These are phyloP conservation scores for Pagetopsis macropterus DNA, from an alignment of 2,797 vertebrate genomes.

Conservation along the genomic window DNA sequence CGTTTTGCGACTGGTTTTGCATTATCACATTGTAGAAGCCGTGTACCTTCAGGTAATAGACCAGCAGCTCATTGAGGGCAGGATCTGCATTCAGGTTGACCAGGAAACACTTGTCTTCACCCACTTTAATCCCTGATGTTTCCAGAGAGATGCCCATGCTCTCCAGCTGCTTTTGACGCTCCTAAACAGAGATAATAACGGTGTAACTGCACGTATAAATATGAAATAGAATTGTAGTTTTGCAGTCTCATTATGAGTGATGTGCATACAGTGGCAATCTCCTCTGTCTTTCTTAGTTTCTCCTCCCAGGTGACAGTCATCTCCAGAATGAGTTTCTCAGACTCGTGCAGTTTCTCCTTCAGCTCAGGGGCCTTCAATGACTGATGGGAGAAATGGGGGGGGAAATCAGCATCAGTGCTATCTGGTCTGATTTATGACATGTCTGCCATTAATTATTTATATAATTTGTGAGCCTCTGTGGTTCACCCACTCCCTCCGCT, in stretches of 20 bases:
- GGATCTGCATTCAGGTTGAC: slow-evolving; percentile 98
- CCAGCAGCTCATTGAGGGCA: slow-evolving; percentile 95
- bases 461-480: not conserved
- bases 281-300: slow-evolving; percentile 97
- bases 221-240: not conserved
- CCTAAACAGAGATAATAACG: slow-evolving; percentile 80
- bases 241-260: slow-evolving; percentile 9
- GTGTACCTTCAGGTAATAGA: slow-evolving; percentile 97
- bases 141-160: slow-evolving; percentile 99
- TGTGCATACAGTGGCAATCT: slow-evolving; percentile 92
- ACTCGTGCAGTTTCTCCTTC: slow-evolving; percentile 97
- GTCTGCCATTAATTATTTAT: not conserved
- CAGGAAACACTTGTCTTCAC: slow-evolving; percentile 97
- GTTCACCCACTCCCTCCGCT: slow-evolving; percentile 18
- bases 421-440: not conserved
- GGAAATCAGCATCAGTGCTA: not conserved
- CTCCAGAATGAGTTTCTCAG: slow-evolving; percentile 97
- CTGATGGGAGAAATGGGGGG: slow-evolving; percentile 68
- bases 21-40: not conserved
- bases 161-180: slow-evolving; percentile 95
- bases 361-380: slow-evolving; percentile 97
- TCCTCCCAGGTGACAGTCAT: slow-evolving; percentile 98
- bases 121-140: slow-evolving; percentile 97
- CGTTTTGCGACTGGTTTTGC: not conserved
- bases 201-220: not conserved